Evolutionary conservation across 2,888 invertebrate genomes (phyloP).

Genomic region (Hololepta plana): DNA sequence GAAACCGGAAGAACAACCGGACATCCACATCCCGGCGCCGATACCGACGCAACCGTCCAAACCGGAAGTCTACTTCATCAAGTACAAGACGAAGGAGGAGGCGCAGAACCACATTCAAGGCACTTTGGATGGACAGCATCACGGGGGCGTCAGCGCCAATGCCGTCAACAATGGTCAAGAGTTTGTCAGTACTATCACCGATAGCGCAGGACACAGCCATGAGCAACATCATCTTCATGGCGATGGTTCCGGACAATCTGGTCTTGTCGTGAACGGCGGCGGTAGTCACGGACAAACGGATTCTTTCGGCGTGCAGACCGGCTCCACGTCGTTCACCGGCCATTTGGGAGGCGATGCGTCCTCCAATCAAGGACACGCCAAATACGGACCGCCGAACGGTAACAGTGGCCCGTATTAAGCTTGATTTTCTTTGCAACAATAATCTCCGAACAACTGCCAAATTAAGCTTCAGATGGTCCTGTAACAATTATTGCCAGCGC

Average conservation of each 20-base stretch:
- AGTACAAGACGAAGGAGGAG: constrained; percentile 37
- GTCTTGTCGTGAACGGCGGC: background rate
- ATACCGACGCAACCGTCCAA: constrained; percentile 65
- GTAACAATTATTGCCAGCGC: no score
- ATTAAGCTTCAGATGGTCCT: no score
- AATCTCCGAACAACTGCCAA: no score
- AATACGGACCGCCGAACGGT: constrained; percentile 12
- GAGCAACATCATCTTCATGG: background rate
- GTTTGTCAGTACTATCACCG: constrained; percentile 10
- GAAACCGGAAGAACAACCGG: constrained; percentile 58
- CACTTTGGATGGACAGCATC: constrained; percentile 6
- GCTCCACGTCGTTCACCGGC: background rate
- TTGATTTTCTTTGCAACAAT: no score
- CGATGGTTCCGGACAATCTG: background rate
- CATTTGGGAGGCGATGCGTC: no score
- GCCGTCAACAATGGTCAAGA: constrained; percentile 8
- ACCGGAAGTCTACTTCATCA: constrained; percentile 80
- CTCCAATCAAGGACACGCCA: constrained; percentile 4
- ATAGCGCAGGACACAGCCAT: constrained; percentile 1
- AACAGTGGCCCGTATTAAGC: constrained; percentile 14
- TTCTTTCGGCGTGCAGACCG: background rate
- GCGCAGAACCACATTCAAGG: constrained; percentile 12
- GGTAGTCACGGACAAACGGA: background rate
- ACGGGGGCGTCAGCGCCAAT: constrained; percentile 9
- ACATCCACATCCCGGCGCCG: constrained; percentile 54